Percentiles rank a stretch among this genome's conserved stretches.
Conservation (phyloP, 1,140 invertebrate genomes). For the Megathymus violae region DNA sequence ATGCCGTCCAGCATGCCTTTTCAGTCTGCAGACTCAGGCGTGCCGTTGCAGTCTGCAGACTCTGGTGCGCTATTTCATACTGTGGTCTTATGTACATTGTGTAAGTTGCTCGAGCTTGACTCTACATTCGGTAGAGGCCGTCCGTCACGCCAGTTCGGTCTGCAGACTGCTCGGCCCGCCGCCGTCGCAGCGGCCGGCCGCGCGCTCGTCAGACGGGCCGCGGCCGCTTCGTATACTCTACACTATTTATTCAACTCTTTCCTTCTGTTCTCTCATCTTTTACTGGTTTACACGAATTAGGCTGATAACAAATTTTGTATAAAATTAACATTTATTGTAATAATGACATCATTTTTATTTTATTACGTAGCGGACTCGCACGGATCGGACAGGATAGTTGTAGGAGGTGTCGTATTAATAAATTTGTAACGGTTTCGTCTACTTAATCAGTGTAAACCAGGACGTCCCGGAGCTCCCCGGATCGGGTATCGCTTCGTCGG, state of each 20-base stretch:
- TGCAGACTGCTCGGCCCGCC: neutral
- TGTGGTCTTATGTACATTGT: neutral
- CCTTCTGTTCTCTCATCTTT: conserved; percentile 38
- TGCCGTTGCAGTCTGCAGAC: neutral
- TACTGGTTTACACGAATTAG: conserved; percentile 26
- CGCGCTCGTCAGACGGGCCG: conserved; percentile 25
- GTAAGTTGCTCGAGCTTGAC: conserved; percentile 12
- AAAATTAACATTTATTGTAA: conserved; percentile 13
- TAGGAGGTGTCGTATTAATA: neutral
- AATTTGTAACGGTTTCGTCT: neutral
- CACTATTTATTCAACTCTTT: conserved; percentile 52
- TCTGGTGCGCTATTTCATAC: neutral
- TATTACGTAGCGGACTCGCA: neutral
- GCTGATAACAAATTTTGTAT: conserved; percentile 6
- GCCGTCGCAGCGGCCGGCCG: too few species aligned
- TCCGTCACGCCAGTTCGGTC: conserved; percentile 42
- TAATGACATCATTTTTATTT: neutral
- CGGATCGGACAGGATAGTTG: neutral
- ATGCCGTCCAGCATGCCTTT: neutral
- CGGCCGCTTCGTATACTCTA: conserved; percentile 37
- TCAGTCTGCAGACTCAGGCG: neutral
- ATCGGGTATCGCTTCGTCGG: too few species aligned
- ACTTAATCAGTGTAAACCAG: conserved; percentile 27
- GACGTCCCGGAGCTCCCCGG: conserved; percentile 5
- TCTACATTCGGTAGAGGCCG: conserved; percentile 33